Conservation (phyloP, 2,797 vertebrate genomes). For the Gambelia wislizenii region DNA sequence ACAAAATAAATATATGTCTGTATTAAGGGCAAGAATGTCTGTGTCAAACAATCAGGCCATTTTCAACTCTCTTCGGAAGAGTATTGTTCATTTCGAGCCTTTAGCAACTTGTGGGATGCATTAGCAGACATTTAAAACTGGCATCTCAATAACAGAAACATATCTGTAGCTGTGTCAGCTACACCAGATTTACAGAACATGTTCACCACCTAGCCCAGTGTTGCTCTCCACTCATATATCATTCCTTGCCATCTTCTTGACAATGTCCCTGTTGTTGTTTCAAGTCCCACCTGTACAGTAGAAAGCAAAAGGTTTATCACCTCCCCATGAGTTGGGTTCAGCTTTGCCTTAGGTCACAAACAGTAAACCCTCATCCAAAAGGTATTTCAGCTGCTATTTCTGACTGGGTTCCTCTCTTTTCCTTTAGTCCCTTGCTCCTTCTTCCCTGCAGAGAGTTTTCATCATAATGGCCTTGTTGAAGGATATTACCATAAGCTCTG, state of each 20-base stretch:
- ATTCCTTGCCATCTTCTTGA: neutral
- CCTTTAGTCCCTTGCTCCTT: neutral
- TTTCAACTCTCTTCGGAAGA: no score
- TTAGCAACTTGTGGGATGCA: neutral
- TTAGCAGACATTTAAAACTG: neutral
- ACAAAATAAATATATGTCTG: no score
- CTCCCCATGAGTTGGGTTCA: neutral
- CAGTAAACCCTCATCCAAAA: neutral
- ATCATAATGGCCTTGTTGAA: neutral
- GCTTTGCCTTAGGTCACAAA: neutral
- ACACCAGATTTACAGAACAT: neutral
- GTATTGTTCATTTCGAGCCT: no score
- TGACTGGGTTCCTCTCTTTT: neutral
- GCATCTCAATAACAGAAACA: no score
- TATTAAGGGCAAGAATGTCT: neutral
- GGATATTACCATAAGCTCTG: rapidly evolving
- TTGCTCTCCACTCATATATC: neutral
- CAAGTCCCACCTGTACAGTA: neutral
- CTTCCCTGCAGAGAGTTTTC: neutral
- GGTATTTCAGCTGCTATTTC: neutral
- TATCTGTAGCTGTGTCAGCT: neutral
- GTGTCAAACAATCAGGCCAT: neutral
- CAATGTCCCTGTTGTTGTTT: neutral
- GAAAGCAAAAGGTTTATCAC: no score
- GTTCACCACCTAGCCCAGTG: neutral